Base-by-base conservation (phyloP, 1,140 invertebrate genomes). In the Drosophila erecta region DNA sequence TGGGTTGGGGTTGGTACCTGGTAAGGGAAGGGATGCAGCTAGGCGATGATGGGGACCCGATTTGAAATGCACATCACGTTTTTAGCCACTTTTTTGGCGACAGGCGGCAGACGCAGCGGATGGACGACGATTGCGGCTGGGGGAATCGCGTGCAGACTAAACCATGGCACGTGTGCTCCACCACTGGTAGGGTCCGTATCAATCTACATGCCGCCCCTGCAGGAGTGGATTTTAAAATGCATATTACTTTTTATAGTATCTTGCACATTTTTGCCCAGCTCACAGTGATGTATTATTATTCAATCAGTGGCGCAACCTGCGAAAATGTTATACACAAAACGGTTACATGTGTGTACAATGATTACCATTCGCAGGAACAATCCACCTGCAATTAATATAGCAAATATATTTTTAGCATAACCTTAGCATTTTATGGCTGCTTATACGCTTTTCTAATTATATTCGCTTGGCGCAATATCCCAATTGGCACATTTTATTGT, bases 401-500 rank as follows among this genome's bases (percentile, higher is more conserved):
- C 24, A 4, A 2, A 5, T 11, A 56, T 66, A 70, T 44, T 59
- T 37, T 12, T 6, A 7, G 37, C 54, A 87, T 78, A 81, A 71
- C 59, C 71, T 78, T 30, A 3, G 22, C 24, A 47, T 49, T 71
- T 87, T 78, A 67, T 55, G 40, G 11, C 12, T 35, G 17, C n/a
- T n/a, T 38, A 22, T 59, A 50, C 65, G 44, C 22, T 64, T 64
- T 64, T 59, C 56, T 87, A 86, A 85, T 85, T 86, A 85, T 81
- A 86, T 75, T 64, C 54, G 53, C 54, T 57, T 57, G 73, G 59
- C 81, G 77, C 64, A 77, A 80, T 85, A 85, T 86, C 57, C 61
- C 74, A 85, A 86, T 85, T 81, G 81, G 61, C 81, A 51, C 81
- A 74, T 75, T 86, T 78, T 75, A 81, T 78, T 79, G 83, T 81